These are phyloP conservation scores for Mastomys natalensis DNA, from an alignment of 2,113 vertebrate species.

Conservation along the genomic window DNA sequence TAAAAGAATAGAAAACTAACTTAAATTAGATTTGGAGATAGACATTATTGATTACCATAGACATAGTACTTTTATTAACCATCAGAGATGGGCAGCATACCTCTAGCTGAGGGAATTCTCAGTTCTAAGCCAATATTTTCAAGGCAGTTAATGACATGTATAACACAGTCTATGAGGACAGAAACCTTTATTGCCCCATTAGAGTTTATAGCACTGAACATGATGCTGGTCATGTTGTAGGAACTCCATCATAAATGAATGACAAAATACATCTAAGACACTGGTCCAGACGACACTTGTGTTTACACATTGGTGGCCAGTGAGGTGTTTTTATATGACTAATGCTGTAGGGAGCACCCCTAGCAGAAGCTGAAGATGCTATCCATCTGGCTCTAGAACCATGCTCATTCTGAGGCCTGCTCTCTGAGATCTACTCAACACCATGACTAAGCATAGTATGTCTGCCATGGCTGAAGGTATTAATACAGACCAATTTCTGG, in stretches of 20 bases:
- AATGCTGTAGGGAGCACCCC: not conserved
- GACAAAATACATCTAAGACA: not conserved
- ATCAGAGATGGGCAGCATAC: not conserved
- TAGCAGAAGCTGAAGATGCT: not conserved
- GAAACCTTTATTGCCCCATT: not conserved
- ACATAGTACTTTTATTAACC: not conserved
- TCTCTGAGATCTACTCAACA: not conserved
- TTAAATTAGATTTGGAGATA: not conserved
- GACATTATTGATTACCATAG: not conserved
- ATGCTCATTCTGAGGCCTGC: not conserved
- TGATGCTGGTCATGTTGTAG: not conserved
- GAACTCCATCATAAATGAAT: not conserved
- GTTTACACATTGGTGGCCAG: not conserved
- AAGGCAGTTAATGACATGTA: not conserved
- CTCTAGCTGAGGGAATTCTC: not conserved
- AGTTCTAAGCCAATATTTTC: not conserved
- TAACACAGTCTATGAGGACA: not conserved
- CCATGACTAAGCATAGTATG: not conserved
- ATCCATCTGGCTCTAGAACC: not conserved
- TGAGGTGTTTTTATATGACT: not conserved
- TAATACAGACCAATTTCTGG: not conserved
- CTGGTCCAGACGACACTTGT: not conserved
- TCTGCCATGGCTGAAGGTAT: not conserved
- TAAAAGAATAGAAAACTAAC: not conserved
- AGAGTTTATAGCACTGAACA: not conserved